Evolutionary conservation across 2,797 vertebrate genomes (phyloP), one percentile per base, ranked within the genome.

Genomic region (Hypotaenidia okinawae): DNA sequence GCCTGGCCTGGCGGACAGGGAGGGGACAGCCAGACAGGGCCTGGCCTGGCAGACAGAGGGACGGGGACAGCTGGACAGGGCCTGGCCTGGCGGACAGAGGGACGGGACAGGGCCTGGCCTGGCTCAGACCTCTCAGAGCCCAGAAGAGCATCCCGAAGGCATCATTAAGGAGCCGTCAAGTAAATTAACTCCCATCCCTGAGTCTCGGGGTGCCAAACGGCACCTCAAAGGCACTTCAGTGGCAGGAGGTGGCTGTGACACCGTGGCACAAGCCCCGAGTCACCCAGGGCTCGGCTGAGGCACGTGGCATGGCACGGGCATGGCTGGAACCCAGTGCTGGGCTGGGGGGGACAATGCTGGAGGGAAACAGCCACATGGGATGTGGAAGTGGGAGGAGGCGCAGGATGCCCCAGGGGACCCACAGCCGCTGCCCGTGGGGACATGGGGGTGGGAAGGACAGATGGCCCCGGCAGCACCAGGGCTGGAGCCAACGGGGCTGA

Each of bases 51-150:
- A n/a, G 58, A 58, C 15, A 4, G 62, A 89, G 45, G 74, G 81
- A 84, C 2, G 0, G 59, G 84, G 59, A 61, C 73, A 72, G 59
- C 15, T 10, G 35, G 35, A 35, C n/a, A 0, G 70, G 76, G 86
- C 70, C 84, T 5, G 55, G 76, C 70, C 58, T 41, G 88, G 75
- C 16, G 24, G 58, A 59, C 15, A 4, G 63, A 89, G 45, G 75
- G 81, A 84, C 2, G 0, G 59, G 61, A 66, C 63, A 35, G 23
- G 43, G 41, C 45, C 66, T n/a, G 66, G 70, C 32, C 10, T 0
- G 0, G 51, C 67, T 83, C 67, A 30, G 52, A 24, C 51, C 3
- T 0, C 58, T 10, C 5, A 43, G 72, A 32, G 32, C 3, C 0
- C 33, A 32, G 64, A 17, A 7, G 67, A 90, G 51, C 69, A 39